Percentiles rank a stretch among this genome's conserved stretches.
Conservation (phyloP, 1,140 invertebrate species). For the Chionoecetes opilio region DNA sequence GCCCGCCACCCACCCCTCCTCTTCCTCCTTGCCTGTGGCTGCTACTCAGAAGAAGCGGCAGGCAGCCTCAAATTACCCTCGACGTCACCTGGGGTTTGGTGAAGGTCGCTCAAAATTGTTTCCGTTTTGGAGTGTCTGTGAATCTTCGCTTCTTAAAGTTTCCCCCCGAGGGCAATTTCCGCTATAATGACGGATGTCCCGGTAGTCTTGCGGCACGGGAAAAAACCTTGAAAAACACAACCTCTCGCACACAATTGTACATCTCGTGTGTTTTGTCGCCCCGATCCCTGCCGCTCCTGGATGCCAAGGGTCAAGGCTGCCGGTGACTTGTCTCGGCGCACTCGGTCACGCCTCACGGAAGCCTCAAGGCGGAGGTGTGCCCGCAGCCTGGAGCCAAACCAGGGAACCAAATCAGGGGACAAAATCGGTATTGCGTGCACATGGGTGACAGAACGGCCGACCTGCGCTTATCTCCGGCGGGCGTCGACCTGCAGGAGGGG, state of each 20-base stretch:
- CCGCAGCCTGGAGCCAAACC: neutral
- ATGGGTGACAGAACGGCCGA: neutral
- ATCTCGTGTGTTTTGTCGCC: neutral
- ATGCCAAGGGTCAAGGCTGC: neutral
- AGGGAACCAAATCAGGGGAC: too few species aligned
- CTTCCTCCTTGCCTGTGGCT: too few species aligned
- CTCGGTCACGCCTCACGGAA: neutral
- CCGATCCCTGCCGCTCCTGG: neutral
- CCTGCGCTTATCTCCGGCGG: neutral
- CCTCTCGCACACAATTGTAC: neutral
- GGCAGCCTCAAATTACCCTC: neutral
- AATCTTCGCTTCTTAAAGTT: neutral
- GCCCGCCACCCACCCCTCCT: neutral
- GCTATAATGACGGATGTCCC: neutral
- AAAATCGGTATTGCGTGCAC: neutral
- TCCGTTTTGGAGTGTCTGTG: neutral
- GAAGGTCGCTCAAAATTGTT: conserved; percentile 18
- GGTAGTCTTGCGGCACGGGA: neutral
- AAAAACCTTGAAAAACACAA: neutral
- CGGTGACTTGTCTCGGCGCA: neutral
- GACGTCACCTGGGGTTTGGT: neutral
- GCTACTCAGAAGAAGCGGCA: neutral
- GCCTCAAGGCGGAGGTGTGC: neutral
- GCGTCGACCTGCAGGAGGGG: neutral
- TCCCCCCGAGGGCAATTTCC: conserved; percentile 1